A percentile compares a stretch with the other conserved stretches of the same genome.
phyloP scores from a whole-genome alignment of 2,113 vertebrate genomes.

The Hemichromis elongatus region DNA sequence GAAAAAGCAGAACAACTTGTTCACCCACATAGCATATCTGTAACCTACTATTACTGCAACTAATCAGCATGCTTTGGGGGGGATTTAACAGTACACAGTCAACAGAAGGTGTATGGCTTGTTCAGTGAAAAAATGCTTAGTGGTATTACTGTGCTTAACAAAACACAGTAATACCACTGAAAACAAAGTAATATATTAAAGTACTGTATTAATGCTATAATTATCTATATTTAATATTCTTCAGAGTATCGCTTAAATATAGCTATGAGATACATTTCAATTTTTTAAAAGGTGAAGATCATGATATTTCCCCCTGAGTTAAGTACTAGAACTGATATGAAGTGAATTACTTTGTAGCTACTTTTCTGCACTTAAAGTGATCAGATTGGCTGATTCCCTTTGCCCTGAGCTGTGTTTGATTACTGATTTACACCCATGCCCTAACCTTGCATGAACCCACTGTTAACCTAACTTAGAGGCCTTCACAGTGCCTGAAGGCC shows the following conservation, averaged over 20 bases:
- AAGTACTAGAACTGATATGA: neutral
- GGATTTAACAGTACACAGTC: no score
- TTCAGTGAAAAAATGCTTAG: neutral
- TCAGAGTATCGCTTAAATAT: neutral
- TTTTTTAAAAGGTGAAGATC: neutral
- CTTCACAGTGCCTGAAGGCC: neutral
- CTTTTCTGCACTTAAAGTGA: neutral
- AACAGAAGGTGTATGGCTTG: neutral
- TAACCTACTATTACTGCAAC: no score
- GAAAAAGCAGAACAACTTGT: no score
- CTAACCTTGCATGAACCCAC: neutral
- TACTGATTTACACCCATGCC: neutral
- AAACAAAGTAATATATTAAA: neutral
- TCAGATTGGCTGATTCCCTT: neutral
- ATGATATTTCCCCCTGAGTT: neutral
- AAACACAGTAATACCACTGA: neutral
- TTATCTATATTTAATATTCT: neutral
- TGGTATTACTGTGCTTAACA: no score
- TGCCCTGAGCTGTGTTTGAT: neutral
- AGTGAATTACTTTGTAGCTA: neutral
- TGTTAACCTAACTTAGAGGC: neutral
- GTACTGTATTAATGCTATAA: neutral
- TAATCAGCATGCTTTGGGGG: no score
- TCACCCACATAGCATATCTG: no score
- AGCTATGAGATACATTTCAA: neutral